These are phyloP conservation scores for Tychaedon coryphoeus DNA, from an alignment of 2,113 vertebrate genomes.

Conservation along the genomic window DNA sequence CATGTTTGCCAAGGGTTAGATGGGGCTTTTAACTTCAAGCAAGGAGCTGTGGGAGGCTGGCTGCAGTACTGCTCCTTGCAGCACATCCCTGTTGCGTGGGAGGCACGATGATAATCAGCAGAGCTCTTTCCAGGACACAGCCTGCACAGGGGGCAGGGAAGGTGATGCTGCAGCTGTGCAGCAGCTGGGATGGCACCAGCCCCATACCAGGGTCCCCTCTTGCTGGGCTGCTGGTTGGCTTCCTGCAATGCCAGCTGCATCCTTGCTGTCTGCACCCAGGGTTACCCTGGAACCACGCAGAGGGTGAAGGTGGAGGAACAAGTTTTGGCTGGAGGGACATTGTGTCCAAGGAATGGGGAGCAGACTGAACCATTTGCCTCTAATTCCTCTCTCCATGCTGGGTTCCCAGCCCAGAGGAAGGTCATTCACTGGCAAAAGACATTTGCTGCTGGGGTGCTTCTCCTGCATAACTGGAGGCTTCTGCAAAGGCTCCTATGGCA, in stretches of 20 bases:
- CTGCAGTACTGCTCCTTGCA: constrained; percentile 33
- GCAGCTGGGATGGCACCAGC: neutral
- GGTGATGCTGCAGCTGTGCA: neutral
- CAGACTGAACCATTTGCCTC: accelerated
- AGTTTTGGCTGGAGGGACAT: neutral
- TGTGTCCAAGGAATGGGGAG: neutral
- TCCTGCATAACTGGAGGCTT: neutral
- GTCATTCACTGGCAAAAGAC: neutral
- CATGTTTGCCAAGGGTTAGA: constrained; percentile 48
- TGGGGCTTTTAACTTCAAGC: constrained; percentile 32
- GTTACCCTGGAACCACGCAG: neutral
- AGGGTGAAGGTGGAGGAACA: neutral
- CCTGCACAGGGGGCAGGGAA: neutral
- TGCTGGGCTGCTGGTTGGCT: neutral
- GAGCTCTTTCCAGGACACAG: constrained; percentile 5
- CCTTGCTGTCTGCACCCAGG: neutral
- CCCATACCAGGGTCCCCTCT: neutral
- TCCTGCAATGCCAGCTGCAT: neutral
- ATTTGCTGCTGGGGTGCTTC: neutral
- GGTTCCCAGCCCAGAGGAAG: neutral
- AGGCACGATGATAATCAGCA: constrained; percentile 47
- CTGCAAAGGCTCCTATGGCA: neutral
- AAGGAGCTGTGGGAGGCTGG: constrained; percentile 41
- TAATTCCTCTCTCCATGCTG: neutral
- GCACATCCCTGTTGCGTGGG: constrained; percentile 39